These are phyloP conservation scores for Cristatella mucedo DNA, from an alignment of 2,888 invertebrate species.

Conservation along the genomic window DNA sequence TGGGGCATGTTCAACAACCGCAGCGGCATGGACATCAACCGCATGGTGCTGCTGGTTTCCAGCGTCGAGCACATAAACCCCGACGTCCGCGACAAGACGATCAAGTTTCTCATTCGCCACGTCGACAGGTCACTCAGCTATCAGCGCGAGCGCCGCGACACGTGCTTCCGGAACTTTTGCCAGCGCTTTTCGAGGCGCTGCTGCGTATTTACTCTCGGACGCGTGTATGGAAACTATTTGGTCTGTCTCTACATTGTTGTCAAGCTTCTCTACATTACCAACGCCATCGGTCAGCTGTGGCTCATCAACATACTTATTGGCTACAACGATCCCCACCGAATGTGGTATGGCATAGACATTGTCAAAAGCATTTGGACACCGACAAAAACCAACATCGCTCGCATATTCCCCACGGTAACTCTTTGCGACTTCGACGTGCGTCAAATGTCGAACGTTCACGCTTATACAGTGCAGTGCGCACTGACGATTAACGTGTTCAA, in stretches of 20 bases:
- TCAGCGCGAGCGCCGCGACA: conserved; percentile 37
- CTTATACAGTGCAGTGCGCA: conserved; percentile 39
- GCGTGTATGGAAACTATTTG: conserved; percentile 40
- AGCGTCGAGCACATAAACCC: conserved; percentile 39
- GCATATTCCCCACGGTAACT: conserved; percentile 35
- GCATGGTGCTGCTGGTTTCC: conserved; percentile 23
- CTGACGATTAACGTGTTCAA: conserved; percentile 24
- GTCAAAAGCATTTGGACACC: conserved; percentile 39
- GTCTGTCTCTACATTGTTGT: conserved; percentile 40
- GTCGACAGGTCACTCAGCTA: conserved; percentile 40
- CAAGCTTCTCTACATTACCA: conserved; percentile 39
- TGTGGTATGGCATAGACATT: conserved; percentile 41
- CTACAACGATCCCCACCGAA: conserved; percentile 36
- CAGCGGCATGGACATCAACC: conserved; percentile 22
- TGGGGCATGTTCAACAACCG: conserved; percentile 41
- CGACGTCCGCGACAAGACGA: conserved; percentile 35
- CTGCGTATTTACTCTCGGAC: conserved; percentile 23
- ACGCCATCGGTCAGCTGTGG: conserved; percentile 41
- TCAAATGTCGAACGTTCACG: conserved; percentile 34
- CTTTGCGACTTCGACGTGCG: conserved; percentile 37
- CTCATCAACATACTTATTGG: conserved; percentile 41
- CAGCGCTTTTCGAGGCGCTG: conserved; percentile 35
- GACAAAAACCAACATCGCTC: conserved; percentile 17
- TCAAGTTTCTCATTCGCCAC: conserved; percentile 40
- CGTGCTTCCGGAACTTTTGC: conserved; percentile 34